Percentiles rank a stretch among this genome's conserved stretches.
phyloP scores from a whole-genome alignment of 2,797 vertebrate species.

The Hemibagrus guttatus region DNA sequence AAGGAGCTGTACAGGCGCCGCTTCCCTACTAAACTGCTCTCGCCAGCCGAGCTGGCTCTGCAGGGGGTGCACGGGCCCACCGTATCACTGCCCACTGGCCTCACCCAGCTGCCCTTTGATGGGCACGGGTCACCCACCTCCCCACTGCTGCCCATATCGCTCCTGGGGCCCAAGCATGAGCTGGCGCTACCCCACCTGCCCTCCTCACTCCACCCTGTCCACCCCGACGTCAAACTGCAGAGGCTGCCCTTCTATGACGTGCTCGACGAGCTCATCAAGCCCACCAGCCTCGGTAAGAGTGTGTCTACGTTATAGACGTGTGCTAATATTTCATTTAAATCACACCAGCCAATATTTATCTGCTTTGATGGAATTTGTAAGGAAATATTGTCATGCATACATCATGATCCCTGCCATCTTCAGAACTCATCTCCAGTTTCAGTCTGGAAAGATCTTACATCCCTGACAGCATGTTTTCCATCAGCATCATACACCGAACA shows the following conservation, averaged over 20 bases:
- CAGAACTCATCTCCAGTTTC: background rate
- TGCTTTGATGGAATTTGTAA: background rate
- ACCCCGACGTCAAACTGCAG: conserved; percentile 96
- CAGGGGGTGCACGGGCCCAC: conserved; percentile 84
- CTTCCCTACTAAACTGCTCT: conserved; percentile 95
- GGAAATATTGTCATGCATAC: background rate
- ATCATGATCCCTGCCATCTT: background rate
- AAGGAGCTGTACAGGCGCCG: conserved; percentile 97
- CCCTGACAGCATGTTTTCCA: background rate
- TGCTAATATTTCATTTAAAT: background rate
- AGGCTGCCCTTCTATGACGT: conserved; percentile 96
- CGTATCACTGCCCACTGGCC: conserved; percentile 80
- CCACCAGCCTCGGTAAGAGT: conserved; percentile 91
- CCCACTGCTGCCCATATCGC: conserved; percentile 89
- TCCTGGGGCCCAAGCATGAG: conserved; percentile 95
- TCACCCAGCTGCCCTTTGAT: conserved; percentile 90
- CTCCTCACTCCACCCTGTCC: conserved; percentile 90
- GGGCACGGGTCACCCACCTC: conserved; percentile 79
- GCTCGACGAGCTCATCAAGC: conserved; percentile 96
- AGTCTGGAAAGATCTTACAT: background rate
- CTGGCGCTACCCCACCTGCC: conserved; percentile 90
- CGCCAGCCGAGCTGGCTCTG: conserved; percentile 87
- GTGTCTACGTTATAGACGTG: background rate
- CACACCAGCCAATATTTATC: background rate
- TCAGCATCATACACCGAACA: background rate